These are phyloP conservation scores for Eucriotettix oculatus DNA, from an alignment of 2,888 invertebrate genomes.

Conservation along the genomic window DNA sequence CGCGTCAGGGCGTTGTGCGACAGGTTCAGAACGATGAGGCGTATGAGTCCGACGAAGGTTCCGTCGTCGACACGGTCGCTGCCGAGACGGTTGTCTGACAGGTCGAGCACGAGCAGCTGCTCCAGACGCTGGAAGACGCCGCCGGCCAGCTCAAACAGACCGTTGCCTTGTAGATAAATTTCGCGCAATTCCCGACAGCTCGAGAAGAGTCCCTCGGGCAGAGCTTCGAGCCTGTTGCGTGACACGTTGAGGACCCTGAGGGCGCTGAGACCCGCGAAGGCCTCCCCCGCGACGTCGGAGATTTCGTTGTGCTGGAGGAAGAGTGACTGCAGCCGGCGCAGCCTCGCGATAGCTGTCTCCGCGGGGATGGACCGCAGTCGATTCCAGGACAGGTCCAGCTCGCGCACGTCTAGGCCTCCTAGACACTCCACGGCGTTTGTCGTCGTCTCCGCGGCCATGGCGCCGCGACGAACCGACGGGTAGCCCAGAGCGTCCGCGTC, in stretches of 20 bases:
- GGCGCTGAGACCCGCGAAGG: slow-evolving; percentile 60
- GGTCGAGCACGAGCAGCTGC: slow-evolving; percentile 65
- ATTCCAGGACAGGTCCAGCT: slow-evolving; percentile 67
- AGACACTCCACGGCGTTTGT: slow-evolving; percentile 26
- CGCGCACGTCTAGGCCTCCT: slow-evolving; percentile 52
- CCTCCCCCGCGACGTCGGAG: slow-evolving; percentile 58
- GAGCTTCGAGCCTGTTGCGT: slow-evolving; percentile 61
- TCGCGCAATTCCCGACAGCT: slow-evolving; percentile 67
- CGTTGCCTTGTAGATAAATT: slow-evolving; percentile 71
- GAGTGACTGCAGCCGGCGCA: slow-evolving; percentile 63
- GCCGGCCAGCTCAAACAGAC: slow-evolving; percentile 62
- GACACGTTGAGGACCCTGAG: slow-evolving; percentile 72
- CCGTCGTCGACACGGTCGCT: slow-evolving; percentile 72
- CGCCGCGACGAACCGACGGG: slow-evolving; percentile 20
- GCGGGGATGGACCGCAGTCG: slow-evolving; percentile 55
- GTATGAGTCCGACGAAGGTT: slow-evolving; percentile 69
- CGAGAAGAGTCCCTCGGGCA: slow-evolving; percentile 69
- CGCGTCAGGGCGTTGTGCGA: slow-evolving; percentile 73
- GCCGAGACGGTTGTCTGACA: slow-evolving; percentile 70
- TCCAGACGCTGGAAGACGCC: slow-evolving; percentile 71
- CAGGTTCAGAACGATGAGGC: slow-evolving; percentile 68
- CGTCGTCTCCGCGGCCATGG: slow-evolving; percentile 25
- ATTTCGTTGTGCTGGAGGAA: slow-evolving; percentile 72
- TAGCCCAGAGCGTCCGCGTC: slow-evolving; percentile 63
- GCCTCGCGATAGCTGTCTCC: slow-evolving; percentile 53